These are phyloP conservation scores for Sinhomidia bicolor DNA, from an alignment of 2,888 invertebrate species.

Conservation along the genomic window DNA sequence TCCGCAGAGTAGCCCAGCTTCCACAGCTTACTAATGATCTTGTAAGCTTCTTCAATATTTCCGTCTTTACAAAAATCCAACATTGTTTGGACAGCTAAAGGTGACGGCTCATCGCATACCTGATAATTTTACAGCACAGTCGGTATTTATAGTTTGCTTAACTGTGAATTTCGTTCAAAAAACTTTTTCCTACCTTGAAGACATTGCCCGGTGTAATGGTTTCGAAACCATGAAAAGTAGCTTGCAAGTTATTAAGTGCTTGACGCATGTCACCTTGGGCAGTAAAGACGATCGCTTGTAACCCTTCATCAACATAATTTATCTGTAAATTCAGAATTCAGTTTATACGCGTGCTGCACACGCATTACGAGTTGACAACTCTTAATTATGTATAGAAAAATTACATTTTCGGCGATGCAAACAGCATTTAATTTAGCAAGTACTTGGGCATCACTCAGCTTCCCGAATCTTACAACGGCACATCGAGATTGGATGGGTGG, in stretches of 20 bases:
- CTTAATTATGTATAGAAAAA: too few relatives aligned
- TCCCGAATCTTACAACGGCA: constrained; percentile 96
- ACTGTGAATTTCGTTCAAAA: too few relatives aligned
- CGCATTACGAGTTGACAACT: too few relatives aligned
- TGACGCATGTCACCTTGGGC: constrained; percentile 99
- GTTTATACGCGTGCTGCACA: not conserved
- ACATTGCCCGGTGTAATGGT: constrained; percentile 96
- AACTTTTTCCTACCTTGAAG: constrained; percentile 86
- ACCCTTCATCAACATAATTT: constrained; percentile 93
- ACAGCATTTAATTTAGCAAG: constrained; percentile 90
- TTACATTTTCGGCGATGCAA: constrained; percentile 88
- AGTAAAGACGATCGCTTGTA: constrained; percentile 98
- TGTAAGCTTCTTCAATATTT: constrained; percentile 93
- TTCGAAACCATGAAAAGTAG: constrained; percentile 95
- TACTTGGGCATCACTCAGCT: constrained; percentile 94
- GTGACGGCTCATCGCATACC: constrained; percentile 99
- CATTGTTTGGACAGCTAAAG: constrained; percentile 95
- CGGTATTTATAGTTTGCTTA: too few relatives aligned
- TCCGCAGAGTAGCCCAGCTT: constrained; percentile 97
- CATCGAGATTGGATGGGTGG: constrained; percentile 99
- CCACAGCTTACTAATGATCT: constrained; percentile 94
- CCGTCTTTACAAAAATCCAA: constrained; percentile 90
- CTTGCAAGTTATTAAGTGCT: constrained; percentile 98
- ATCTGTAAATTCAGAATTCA: constrained; percentile 82
- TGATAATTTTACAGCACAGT: constrained; percentile 79